Evolutionary conservation across 2,113 vertebrate species (phyloP).

Genomic region (Struthio camelus): DNA sequence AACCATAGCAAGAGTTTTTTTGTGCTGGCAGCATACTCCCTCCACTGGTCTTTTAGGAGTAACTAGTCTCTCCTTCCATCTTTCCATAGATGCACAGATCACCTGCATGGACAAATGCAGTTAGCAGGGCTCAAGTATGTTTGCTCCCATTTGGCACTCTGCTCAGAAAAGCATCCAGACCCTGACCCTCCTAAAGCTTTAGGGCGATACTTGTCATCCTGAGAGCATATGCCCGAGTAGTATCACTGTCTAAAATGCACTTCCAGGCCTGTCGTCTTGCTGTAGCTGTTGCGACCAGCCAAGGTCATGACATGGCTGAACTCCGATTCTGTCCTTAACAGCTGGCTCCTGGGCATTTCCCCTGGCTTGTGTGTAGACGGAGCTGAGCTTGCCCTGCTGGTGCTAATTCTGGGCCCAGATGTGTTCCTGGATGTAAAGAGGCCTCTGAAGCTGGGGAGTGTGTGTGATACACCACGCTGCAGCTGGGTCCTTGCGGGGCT

Average conservation of each 20-base stretch:
- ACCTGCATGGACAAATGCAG: no score
- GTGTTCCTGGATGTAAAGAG: background rate
- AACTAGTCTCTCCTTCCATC: background rate
- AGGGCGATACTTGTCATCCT: background rate
- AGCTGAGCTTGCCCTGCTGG: background rate
- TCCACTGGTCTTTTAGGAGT: background rate
- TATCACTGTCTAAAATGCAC: background rate
- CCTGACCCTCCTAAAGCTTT: background rate
- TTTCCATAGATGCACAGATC: background rate
- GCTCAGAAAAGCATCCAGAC: background rate
- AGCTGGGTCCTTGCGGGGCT: background rate
- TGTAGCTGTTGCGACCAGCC: background rate
- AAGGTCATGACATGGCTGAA: background rate
- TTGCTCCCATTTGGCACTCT: background rate
- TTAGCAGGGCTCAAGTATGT: background rate
- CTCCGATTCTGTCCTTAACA: background rate
- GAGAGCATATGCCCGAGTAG: background rate
- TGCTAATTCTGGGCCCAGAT: rapidly evolving
- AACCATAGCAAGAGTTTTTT: background rate
- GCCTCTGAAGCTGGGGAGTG: background rate
- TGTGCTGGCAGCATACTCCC: background rate
- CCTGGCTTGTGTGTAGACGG: background rate
- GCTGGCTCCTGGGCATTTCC: background rate
- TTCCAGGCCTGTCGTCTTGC: background rate
- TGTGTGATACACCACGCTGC: background rate